phyloP scores from a whole-genome alignment of 2,797 vertebrate species.

The Chaetophractus vellerosus region DNA sequence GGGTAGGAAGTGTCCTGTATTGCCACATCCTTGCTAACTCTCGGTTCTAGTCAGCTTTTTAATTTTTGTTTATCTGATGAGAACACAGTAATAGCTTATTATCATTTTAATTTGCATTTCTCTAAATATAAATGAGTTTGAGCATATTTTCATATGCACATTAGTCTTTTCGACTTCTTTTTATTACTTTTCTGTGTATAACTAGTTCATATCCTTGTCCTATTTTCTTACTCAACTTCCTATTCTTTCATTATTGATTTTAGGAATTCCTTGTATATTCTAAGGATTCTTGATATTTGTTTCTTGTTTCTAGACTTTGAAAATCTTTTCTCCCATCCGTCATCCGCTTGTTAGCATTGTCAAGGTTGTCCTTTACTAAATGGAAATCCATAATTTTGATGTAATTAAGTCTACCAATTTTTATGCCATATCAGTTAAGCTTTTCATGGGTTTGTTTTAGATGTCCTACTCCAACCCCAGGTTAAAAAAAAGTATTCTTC shows the following conservation, averaged over 20 bases:
- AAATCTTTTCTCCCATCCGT: conserved; percentile 13
- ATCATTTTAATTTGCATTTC: conserved; percentile 16
- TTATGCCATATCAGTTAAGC: background rate
- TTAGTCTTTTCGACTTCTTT: background rate
- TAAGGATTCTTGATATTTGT: conserved; percentile 29
- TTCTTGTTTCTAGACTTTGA: conserved; percentile 18
- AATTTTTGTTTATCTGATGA: background rate
- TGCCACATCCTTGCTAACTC: background rate
- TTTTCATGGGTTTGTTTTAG: conserved; percentile 52
- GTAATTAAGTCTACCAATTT: background rate
- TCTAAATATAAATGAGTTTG: conserved; percentile 17
- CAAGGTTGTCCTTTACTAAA: background rate
- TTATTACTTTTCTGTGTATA: background rate
- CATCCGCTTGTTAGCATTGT: background rate
- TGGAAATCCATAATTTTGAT: conserved; percentile 29
- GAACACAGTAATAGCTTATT: background rate
- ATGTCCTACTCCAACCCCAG: background rate
- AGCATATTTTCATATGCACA: background rate
- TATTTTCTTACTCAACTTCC: background rate
- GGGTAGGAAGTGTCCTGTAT: background rate
- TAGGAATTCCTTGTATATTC: background rate
- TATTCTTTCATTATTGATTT: conserved; percentile 41
- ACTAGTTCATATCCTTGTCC: background rate
- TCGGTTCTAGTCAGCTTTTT: background rate
- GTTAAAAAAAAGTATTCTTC: background rate